Evolutionary conservation across 2,888 invertebrate genomes (phyloP).

Genomic region (Steromphala cineraria): DNA sequence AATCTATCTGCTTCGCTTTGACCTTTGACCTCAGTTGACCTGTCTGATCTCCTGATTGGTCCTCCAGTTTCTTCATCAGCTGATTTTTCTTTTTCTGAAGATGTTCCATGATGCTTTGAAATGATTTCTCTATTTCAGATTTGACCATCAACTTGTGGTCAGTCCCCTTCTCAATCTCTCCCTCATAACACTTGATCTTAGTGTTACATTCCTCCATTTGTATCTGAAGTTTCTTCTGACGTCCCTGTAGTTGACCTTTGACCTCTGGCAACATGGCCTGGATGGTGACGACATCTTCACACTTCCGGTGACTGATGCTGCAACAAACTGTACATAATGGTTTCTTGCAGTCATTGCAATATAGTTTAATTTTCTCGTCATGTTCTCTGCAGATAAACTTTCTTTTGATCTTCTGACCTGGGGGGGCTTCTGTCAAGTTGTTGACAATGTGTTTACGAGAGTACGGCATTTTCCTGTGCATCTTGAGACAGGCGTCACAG

Average conservation of each 20-base stretch:
- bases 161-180: background rate
- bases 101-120: background rate
- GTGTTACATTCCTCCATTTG: background rate
- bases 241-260: background rate
- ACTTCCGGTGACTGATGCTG: background rate
- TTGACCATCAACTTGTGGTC: background rate
- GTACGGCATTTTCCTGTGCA: background rate
- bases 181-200: background rate
- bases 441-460: background rate
- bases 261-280: background rate
- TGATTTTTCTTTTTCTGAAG: background rate
- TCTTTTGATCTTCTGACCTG: too few species aligned
- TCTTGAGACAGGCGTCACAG: background rate
- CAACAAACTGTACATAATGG: background rate
- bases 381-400: background rate
- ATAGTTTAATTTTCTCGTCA: background rate
- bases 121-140: background rate
- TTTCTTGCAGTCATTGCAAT: background rate
- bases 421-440: background rate
- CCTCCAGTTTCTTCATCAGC: background rate
- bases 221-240: background rate
- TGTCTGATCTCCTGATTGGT: background rate
- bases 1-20: background rate
- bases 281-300: background rate
- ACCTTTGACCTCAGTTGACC: background rate